A percentile compares a stretch with the other conserved stretches of the same genome.
Evolutionary conservation across 2,797 vertebrate species (phyloP).

Genomic region (Valencia hispanica): DNA sequence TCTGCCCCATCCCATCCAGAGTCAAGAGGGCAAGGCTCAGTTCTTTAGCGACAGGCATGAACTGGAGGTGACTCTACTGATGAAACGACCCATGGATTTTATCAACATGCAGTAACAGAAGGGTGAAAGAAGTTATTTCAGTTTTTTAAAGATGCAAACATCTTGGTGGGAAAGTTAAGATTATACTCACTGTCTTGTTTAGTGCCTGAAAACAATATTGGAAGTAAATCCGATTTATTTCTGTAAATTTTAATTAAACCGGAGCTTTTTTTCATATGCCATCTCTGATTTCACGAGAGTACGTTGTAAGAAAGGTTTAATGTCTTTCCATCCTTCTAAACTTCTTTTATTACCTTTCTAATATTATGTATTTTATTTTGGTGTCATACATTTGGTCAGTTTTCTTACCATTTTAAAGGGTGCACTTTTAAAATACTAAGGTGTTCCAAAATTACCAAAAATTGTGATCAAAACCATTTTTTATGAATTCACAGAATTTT

Average conservation of each 20-base stretch:
- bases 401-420: too few species aligned
- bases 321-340: too few species aligned
- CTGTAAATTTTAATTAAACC: constrained; percentile 2
- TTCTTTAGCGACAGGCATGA: constrained; percentile 84
- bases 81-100: constrained; percentile 83
- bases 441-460: too few species aligned
- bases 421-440: too few species aligned
- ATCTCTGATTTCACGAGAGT: too few species aligned
- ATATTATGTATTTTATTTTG: too few species aligned
- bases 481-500: too few species aligned
- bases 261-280: not conserved
- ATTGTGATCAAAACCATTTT: too few species aligned
- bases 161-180: not conserved
- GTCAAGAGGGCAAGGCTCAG: constrained; percentile 81
- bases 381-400: too few species aligned
- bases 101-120: constrained; percentile 78
- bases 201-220: not conserved
- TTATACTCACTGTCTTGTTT: not conserved
- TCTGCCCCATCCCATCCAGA: constrained; percentile 87
- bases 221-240: not conserved
- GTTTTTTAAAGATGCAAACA: not conserved
- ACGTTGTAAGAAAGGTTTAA: too few species aligned
- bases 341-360: too few species aligned
- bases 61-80: constrained; percentile 86
- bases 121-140: not conserved